Percentiles rank a stretch among this genome's conserved stretches.
Evolutionary conservation across 2,888 invertebrate genomes (phyloP).

Genomic region (Julus scanicus): DNA sequence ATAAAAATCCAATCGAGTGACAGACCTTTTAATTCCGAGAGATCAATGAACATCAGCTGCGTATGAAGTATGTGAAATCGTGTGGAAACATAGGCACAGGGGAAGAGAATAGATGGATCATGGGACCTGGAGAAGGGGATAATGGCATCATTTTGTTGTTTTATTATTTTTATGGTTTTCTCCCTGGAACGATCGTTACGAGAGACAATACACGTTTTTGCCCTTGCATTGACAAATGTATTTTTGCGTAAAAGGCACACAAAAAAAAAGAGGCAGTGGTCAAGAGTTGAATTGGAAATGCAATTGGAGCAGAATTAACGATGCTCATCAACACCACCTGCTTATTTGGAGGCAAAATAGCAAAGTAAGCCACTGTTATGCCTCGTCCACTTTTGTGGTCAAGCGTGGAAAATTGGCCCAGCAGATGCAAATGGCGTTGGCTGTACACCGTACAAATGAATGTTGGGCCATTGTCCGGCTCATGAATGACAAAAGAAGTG

Average conservation of each 20-base stretch:
- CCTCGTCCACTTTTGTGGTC: neutral
- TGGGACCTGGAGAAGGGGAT: neutral
- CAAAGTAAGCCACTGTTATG: neutral
- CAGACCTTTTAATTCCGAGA: slow-evolving; percentile 28
- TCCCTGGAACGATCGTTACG: slow-evolving; percentile 14
- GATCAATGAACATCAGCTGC: slow-evolving; percentile 16
- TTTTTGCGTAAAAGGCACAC: neutral
- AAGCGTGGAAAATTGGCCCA: neutral
- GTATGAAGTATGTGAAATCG: slow-evolving; percentile 11
- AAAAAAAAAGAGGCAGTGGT: neutral
- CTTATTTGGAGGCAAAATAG: neutral
- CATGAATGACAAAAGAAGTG: slow-evolving; percentile 25
- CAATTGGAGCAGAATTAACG: neutral
- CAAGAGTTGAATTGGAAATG: neutral
- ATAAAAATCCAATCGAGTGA: slow-evolving; percentile 42
- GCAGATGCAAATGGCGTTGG: slow-evolving; percentile 22
- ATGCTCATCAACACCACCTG: slow-evolving; percentile 13
- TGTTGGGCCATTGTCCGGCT: neutral
- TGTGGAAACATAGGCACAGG: neutral
- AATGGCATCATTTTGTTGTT: slow-evolving; percentile 36
- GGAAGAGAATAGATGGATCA: neutral
- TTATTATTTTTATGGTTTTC: slow-evolving; percentile 9
- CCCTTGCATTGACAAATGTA: slow-evolving; percentile 2
- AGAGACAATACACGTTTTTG: neutral
- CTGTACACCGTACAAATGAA: neutral